phyloP scores from a whole-genome alignment of 2,797 vertebrate genomes.

The Alauda arvensis region DNA sequence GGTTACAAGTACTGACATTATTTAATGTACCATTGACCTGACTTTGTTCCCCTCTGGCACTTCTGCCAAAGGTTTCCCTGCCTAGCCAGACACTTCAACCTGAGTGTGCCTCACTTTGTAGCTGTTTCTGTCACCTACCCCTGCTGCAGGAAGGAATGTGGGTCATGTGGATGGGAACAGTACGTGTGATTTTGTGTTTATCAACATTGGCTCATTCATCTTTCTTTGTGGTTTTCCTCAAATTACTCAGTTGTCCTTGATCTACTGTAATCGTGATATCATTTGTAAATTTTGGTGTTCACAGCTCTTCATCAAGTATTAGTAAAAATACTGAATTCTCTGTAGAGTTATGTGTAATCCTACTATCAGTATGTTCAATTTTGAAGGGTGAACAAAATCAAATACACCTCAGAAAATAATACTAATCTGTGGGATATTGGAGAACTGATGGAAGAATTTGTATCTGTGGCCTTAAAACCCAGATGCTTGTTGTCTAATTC shows the following conservation, averaged over 20 bases:
- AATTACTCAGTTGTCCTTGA: not conserved
- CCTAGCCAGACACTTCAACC: not conserved
- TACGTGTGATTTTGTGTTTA: not conserved
- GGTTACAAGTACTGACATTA: not conserved
- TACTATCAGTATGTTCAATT: not conserved
- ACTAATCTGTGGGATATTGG: not conserved
- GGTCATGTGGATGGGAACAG: not conserved
- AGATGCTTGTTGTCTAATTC: not conserved
- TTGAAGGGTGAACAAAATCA: not conserved
- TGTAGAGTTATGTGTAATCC: not conserved
- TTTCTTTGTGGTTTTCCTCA: not conserved
- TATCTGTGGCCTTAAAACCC: not conserved
- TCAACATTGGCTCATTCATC: not conserved
- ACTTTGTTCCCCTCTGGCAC: not conserved
- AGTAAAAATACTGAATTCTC: not conserved
- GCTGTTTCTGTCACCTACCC: not conserved
- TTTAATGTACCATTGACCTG: not conserved
- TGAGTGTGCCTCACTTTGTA: not conserved
- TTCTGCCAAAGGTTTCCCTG: not conserved
- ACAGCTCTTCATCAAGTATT: not conserved
- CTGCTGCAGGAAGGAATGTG: not conserved
- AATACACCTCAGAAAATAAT: not conserved
- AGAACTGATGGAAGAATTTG: not conserved
- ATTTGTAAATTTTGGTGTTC: not conserved
- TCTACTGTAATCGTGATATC: not conserved